Percentiles rank a stretch among this genome's conserved stretches.
Evolutionary conservation across 2,113 vertebrate genomes (phyloP).

Genomic region (Varanus salvator): DNA sequence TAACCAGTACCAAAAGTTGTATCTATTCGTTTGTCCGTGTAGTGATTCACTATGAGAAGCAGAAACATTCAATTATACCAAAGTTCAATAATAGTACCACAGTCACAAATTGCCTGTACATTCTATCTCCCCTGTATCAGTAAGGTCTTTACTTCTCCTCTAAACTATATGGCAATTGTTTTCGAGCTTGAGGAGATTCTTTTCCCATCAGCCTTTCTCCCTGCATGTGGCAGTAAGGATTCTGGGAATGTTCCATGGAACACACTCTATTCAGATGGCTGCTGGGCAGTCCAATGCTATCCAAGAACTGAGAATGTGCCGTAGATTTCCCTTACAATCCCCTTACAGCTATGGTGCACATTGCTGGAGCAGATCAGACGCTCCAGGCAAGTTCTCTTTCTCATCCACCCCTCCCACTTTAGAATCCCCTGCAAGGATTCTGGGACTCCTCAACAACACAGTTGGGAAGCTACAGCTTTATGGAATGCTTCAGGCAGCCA

Average conservation of each 20-base stretch:
- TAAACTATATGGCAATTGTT: neutral
- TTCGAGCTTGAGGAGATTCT: neutral
- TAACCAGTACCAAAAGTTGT: slow-evolving; percentile 9
- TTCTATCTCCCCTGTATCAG: neutral
- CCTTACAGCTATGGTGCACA: neutral
- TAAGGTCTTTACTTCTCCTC: neutral
- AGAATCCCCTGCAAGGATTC: neutral
- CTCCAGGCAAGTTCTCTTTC: neutral
- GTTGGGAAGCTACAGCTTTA: neutral
- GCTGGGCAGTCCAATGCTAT: neutral
- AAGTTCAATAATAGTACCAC: neutral
- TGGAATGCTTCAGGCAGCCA: neutral
- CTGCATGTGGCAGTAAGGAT: neutral
- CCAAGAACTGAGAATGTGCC: neutral
- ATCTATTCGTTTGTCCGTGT: slow-evolving; percentile 39
- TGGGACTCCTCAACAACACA: neutral
- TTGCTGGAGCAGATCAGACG: neutral
- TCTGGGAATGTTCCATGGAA: neutral
- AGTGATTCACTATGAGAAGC: neutral
- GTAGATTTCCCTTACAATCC: neutral
- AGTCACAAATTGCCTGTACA: neutral
- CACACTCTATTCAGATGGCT: neutral
- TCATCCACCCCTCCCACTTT: neutral
- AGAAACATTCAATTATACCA: neutral
- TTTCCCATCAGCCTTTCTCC: neutral